These are phyloP conservation scores for Drosophila anomalipes DNA, from an alignment of 2,888 invertebrate species.

Conservation along the genomic window DNA sequence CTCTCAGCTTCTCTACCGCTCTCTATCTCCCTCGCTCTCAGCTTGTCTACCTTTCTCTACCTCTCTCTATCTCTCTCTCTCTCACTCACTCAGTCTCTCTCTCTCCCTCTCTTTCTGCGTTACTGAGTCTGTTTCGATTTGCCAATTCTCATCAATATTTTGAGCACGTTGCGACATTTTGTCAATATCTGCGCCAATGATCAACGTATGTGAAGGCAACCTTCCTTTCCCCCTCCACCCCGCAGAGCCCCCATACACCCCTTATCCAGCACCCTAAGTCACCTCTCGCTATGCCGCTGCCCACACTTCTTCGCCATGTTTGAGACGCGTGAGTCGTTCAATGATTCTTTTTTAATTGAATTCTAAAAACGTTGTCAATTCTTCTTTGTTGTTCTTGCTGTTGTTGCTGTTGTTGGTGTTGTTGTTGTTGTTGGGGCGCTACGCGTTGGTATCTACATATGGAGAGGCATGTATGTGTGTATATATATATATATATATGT, in stretches of 20 bases:
- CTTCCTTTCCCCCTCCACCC: not conserved
- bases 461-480: not conserved
- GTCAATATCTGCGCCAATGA: conserved; percentile 84
- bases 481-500: not conserved
- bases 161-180: conserved; percentile 85
- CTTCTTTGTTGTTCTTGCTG: conserved; percentile 39
- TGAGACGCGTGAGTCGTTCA: conserved; percentile 74
- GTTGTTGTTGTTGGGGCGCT: conserved; percentile 54
- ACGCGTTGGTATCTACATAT: conserved; percentile 74
- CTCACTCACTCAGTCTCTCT: not conserved
- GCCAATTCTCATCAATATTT: conserved; percentile 83
- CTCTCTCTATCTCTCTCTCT: not conserved
- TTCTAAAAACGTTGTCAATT: conserved; percentile 82
- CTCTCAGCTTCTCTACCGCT: conserved; percentile 33
- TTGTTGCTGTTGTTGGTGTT: conserved; percentile 37
- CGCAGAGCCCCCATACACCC: not conserved
- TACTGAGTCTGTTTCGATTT: conserved; percentile 33
- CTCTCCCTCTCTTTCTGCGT: not conserved
- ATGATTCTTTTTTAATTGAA: conserved; percentile 84
- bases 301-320: conserved; percentile 3
- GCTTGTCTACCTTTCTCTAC: conserved; percentile 16
- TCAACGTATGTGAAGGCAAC: conserved; percentile 53
- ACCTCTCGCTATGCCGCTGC: conserved; percentile 1
- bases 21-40: conserved; percentile 1
- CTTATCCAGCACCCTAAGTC: not conserved